Evolutionary conservation across 1,140 invertebrate genomes (phyloP).

Genomic region (Akabosia matsudoensis): DNA sequence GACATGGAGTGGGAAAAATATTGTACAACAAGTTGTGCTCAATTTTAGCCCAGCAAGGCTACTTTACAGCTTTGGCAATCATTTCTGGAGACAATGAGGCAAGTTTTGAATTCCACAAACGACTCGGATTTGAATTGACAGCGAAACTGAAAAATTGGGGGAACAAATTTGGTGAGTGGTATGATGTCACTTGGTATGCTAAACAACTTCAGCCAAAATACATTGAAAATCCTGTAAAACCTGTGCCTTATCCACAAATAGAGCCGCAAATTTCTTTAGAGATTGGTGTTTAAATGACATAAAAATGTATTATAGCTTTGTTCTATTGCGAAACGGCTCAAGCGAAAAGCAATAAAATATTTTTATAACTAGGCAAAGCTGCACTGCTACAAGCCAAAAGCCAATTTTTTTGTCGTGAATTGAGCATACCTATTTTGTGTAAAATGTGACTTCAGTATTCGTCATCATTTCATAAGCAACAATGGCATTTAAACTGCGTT

Average conservation of each 20-base stretch:
- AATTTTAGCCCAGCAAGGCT: constrained; percentile 9
- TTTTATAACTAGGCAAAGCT: no score
- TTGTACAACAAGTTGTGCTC: not conserved
- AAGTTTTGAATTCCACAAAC: not conserved
- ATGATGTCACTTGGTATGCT: not conserved
- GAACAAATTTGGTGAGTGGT: constrained; percentile 16
- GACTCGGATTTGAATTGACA: not conserved
- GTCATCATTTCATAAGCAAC: no score
- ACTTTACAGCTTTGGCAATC: not conserved
- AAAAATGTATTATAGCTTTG: no score
- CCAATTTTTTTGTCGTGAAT: no score
- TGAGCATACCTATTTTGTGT: no score
- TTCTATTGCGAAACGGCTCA: no score
- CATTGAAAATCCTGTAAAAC: not conserved
- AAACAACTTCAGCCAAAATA: not conserved
- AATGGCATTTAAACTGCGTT: no score
- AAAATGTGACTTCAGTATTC: no score
- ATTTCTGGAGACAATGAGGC: not conserved
- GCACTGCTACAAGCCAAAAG: no score
- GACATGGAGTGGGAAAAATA: not conserved
- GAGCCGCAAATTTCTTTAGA: not conserved
- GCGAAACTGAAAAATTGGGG: not conserved
- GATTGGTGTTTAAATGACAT: not conserved
- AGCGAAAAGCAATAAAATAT: not conserved
- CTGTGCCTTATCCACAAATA: not conserved